Percentiles rank a stretch among this genome's conserved stretches.
phyloP scores from a whole-genome alignment of 2,797 vertebrate genomes.

The Cacajao melanocephalus region DNA sequence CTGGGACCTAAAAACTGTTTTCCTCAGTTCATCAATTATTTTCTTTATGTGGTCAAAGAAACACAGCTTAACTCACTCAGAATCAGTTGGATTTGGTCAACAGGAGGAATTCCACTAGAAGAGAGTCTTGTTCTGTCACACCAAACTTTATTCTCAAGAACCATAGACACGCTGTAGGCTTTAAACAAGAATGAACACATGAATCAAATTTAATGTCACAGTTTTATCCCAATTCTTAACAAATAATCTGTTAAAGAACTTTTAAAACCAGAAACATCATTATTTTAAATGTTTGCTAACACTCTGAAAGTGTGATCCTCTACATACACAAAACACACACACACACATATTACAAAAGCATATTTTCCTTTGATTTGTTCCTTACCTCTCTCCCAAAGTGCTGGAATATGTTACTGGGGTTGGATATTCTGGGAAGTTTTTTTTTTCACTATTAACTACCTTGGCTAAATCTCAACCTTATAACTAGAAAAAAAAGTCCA shows the following conservation, averaged over 20 bases:
- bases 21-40: neutral
- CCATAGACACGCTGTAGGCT: neutral
- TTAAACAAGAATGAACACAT: neutral
- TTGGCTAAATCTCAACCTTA: conserved; percentile 15
- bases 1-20: neutral
- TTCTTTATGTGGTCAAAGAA: neutral
- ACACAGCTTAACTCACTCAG: neutral
- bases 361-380: neutral
- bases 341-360: neutral
- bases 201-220: neutral
- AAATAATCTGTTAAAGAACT: neutral
- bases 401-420: neutral
- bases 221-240: neutral
- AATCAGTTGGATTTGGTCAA: neutral
- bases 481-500: neutral
- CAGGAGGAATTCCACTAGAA: neutral
- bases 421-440: neutral
- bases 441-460: neutral
- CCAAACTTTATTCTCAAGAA: neutral
- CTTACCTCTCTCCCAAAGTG: neutral
- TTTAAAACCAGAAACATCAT: conserved; percentile 16
- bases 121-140: neutral
- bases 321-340: neutral
- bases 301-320: neutral
- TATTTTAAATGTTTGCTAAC: neutral